Evolutionary conservation across 2,888 invertebrate species (phyloP), one percentile per base, ranked within the genome.

Genomic region (Agrotis segetum): DNA sequence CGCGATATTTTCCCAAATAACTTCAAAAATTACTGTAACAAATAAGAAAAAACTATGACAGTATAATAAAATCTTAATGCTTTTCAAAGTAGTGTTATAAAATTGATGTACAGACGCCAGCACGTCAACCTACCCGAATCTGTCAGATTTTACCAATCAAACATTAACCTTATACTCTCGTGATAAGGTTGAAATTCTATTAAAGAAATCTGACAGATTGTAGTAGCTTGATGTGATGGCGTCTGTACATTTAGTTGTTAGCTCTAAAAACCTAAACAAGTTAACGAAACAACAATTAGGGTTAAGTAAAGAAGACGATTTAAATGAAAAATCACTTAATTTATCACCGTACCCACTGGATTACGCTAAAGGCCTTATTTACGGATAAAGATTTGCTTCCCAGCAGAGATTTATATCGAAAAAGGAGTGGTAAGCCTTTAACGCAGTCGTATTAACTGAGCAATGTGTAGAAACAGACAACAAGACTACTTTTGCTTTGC

Each of bases 251-350:
- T 40, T 40, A 24, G 3, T 34, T 46, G 19, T 70, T 49, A 5
- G 2, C 24, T 61, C 14, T 40, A n/a, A 60, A 55, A 44, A 34
- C 17, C 24, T 60, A 4, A 17, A 1, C 6, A 29, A 59, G n/a
- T 47, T 29, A 16, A 53, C 14, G 13, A 29, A 61, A 77, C 60
- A 47, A n/a, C 17, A 56, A 77, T 77, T 34, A 77, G 5, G 17
- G 34, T 21, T 19, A 34, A 16, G 2, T 50, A 24, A 13, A 77
- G 19, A 47, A 61, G 21, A 62, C 21, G 47, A 47, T 62, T 71
- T 24, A 24, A 44, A 69, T 67, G 21, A 56, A 46, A 70, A 55
- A 49, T 13, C 9, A n/a, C 47, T 11, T 58, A 44, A 53, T 69
- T 58, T 34, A n/a, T 47, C 16, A 44, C 47, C 59, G n/a, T 16